Evolutionary conservation across 2,113 vertebrate species (phyloP).

Genomic region (Dromiciops gliroides): DNA sequence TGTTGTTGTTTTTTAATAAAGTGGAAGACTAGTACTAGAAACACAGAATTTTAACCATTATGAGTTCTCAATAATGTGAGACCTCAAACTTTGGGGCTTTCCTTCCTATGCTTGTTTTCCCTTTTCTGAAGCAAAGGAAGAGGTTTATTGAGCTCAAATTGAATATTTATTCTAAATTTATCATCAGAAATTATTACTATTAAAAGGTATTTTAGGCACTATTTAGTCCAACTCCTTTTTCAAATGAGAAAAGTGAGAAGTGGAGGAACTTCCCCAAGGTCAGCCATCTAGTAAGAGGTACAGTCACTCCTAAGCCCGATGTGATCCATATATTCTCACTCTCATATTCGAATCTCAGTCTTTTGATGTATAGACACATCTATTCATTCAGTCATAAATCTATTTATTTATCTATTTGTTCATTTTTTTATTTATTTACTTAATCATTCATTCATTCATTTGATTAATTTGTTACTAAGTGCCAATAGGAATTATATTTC

Average conservation of each 20-base stretch:
- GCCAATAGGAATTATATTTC: constrained; percentile 75
- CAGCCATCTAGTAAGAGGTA: neutral
- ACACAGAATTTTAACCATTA: neutral
- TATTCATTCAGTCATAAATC: too few species aligned
- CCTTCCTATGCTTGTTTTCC: neutral
- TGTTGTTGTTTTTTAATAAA: neutral
- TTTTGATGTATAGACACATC: neutral
- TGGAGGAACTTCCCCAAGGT: neutral
- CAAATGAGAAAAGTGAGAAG: neutral
- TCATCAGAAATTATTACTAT: neutral
- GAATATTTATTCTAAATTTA: neutral
- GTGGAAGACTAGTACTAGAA: neutral
- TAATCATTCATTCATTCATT: neutral
- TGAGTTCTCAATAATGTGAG: neutral
- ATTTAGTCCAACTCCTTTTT: neutral
- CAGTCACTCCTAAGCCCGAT: neutral
- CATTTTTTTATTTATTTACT: neutral
- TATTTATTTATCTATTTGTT: neutral
- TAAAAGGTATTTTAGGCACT: neutral
- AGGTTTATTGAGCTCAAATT: neutral
- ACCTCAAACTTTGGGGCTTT: neutral
- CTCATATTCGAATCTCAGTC: neutral
- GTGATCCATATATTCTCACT: neutral
- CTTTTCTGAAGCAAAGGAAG: neutral
- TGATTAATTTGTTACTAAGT: constrained; percentile 61